Percentiles rank a stretch among this genome's conserved stretches.
phyloP scores from a whole-genome alignment of 2,113 vertebrate species.

The Carollia perspicillata region DNA sequence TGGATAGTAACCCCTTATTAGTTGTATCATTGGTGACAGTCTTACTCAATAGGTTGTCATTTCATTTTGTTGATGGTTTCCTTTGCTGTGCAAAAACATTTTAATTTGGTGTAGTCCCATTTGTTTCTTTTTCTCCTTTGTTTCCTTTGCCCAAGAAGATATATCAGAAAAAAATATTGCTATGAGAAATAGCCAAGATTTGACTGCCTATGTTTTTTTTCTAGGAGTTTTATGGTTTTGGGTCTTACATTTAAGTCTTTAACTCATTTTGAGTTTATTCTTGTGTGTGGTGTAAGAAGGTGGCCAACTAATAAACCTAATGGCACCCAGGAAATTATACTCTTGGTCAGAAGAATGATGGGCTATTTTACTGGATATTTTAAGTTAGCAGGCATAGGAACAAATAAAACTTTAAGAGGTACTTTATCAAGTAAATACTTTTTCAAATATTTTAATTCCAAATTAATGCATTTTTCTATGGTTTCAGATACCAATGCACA shows the following conservation, averaged over 20 bases:
- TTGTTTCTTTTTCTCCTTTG: neutral
- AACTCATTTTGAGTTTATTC: neutral
- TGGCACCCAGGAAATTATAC: neutral
- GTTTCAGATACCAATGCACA: neutral
- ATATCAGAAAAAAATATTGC: neutral
- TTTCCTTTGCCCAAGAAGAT: neutral
- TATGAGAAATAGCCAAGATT: neutral
- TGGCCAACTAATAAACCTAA: neutral
- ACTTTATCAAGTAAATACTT: conserved; percentile 8
- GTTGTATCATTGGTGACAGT: neutral
- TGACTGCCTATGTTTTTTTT: neutral
- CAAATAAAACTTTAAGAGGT: neutral
- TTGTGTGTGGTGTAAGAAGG: neutral
- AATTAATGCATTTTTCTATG: neutral
- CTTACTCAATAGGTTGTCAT: neutral
- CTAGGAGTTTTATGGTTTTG: neutral
- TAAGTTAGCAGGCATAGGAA: neutral
- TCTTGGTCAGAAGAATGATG: neutral
- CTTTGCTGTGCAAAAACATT: neutral
- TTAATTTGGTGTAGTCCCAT: neutral
- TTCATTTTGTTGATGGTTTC: neutral
- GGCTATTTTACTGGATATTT: neutral
- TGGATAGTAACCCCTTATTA: neutral
- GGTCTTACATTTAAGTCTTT: neutral
- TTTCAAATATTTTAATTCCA: conserved; percentile 32